These are phyloP conservation scores for Aradophagus sp. DNA, from an alignment of 1,140 invertebrate species.

Conservation along the genomic window DNA sequence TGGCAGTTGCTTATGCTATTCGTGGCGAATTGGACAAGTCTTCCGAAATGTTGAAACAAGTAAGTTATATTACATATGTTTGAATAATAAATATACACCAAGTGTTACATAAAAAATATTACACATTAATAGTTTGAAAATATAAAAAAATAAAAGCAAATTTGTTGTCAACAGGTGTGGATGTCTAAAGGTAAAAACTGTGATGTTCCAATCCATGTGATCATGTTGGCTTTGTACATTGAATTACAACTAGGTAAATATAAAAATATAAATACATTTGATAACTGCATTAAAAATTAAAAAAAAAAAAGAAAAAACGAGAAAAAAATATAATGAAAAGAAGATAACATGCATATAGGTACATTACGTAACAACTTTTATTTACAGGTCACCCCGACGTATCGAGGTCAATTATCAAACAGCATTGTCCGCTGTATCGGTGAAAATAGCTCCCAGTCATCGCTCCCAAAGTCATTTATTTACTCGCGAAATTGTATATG, in stretches of 20 bases:
- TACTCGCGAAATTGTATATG: background rate
- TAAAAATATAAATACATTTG: too few relatives aligned
- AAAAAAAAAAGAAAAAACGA: too few relatives aligned
- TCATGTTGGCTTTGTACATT: slow-evolving; percentile 83
- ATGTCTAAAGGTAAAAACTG: slow-evolving; percentile 76
- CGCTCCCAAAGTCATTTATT: slow-evolving; percentile 4
- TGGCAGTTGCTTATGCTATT: slow-evolving; percentile 85
- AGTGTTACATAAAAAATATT: too few relatives aligned
- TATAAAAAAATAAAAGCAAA: too few relatives aligned
- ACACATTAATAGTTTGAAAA: too few relatives aligned
- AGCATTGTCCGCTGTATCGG: slow-evolving; percentile 67
- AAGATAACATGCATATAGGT: too few relatives aligned
- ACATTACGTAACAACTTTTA: too few relatives aligned
- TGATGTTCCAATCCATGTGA: slow-evolving; percentile 82
- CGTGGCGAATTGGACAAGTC: slow-evolving; percentile 86
- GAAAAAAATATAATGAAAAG: too few relatives aligned
- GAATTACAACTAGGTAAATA: slow-evolving; percentile 82
- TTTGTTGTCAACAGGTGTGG: too few relatives aligned
- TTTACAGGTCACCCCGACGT: slow-evolving; percentile 62
- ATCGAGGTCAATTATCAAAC: slow-evolving; percentile 68
- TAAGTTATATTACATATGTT: slow-evolving; percentile 55
- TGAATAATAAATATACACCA: slow-evolving; percentile 3
- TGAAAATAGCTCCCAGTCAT: slow-evolving; percentile 30
- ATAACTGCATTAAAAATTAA: too few relatives aligned
- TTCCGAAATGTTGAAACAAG: slow-evolving; percentile 80